Percentiles rank a stretch among this genome's conserved stretches.
These are phyloP conservation scores for Macaria notata DNA, from an alignment of 2,888 invertebrate species.

Conservation along the genomic window DNA sequence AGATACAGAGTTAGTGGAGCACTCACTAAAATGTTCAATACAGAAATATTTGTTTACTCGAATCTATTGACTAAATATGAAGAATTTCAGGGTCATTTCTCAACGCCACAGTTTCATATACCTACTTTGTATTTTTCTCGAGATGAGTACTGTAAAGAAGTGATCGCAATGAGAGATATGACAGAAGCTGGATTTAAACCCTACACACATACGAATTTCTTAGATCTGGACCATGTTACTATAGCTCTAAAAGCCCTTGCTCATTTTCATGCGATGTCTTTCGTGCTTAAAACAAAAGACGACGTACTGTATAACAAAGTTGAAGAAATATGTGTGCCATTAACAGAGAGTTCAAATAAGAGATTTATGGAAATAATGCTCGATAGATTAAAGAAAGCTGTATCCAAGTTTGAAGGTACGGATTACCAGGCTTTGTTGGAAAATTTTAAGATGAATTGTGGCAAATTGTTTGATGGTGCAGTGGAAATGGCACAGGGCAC, in stretches of 20 bases:
- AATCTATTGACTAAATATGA: constrained; percentile 50
- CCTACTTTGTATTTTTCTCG: constrained; percentile 60
- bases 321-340: constrained; percentile 52
- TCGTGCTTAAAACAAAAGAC: constrained; percentile 50
- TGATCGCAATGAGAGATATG: constrained; percentile 65
- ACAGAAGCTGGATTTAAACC: constrained; percentile 53
- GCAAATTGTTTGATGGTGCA: constrained; percentile 43
- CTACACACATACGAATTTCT: constrained; percentile 46
- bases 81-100: constrained; percentile 40
- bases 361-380: constrained; percentile 60
- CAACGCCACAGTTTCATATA: constrained; percentile 38
- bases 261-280: constrained; percentile 66
- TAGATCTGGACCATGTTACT: constrained; percentile 58
- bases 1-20: constrained; percentile 68
- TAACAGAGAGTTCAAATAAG: constrained; percentile 52
- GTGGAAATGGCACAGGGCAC: constrained; percentile 41
- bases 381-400: constrained; percentile 63
- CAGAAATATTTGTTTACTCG: constrained; percentile 66
- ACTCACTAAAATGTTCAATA: constrained; percentile 58
- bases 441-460: constrained; percentile 48
- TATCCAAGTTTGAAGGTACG: constrained; percentile 51
- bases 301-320: constrained; percentile 46
- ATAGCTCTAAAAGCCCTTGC: constrained; percentile 58
- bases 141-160: constrained; percentile 61
- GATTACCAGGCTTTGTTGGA: constrained; percentile 49